Percentiles rank a stretch among this genome's conserved stretches.
Conservation (phyloP, 2,113 vertebrate species). For the Brachypteracias leptosomus region DNA sequence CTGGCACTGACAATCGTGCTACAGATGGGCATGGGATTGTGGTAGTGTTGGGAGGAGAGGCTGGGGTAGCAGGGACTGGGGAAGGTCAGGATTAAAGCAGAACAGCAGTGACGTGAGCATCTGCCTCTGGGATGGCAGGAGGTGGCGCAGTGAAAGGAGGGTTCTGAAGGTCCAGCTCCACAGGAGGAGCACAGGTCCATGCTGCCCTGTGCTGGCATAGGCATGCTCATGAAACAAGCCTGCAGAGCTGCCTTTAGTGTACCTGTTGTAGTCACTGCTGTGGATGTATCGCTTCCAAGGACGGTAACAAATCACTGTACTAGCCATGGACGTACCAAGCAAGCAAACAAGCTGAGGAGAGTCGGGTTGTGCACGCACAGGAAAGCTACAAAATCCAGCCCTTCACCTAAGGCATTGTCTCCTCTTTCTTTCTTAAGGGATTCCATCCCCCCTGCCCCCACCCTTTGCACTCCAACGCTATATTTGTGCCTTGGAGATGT, state of each 20-base stretch:
- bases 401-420: slow-evolving; percentile 9
- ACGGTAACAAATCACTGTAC: not conserved
- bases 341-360: not conserved
- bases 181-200: not conserved
- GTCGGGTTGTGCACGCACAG: not conserved
- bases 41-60: not conserved
- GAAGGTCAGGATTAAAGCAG: not conserved
- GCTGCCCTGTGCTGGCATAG: not conserved
- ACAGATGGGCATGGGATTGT: not conserved
- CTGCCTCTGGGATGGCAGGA: not conserved
- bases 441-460: slow-evolving; percentile 51
- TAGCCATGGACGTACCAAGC: not conserved
- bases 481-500: slow-evolving; percentile 71
- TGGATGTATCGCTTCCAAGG: not conserved
- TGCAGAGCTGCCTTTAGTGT: not conserved
- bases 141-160: not conserved
- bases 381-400: not conserved
- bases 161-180: not conserved
- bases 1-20: not conserved
- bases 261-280: not conserved
- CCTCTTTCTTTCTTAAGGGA: slow-evolving; percentile 53
- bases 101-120: not conserved
- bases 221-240: not conserved
- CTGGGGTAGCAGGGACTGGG: not conserved
- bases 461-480: slow-evolving; percentile 50